Base-by-base conservation (phyloP, 2,113 vertebrate species). In the Toxostoma redivivum region DNA sequence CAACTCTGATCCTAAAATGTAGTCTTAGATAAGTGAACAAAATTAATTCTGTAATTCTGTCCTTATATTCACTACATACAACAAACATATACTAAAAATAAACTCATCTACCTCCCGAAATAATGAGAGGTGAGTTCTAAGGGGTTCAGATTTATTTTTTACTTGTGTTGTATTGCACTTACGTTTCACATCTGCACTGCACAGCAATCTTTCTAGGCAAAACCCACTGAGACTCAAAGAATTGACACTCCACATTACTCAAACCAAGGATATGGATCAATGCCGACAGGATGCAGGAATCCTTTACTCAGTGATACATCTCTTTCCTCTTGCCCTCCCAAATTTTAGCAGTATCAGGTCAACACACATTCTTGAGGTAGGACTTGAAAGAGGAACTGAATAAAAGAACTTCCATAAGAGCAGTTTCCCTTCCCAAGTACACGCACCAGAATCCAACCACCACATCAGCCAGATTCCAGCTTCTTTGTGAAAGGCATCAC, bases 251-350 rank as follows among this genome's bases (percentile, higher is more conserved):
- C 3, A 3, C 18, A 12, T 40, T 62, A 66, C 62, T 61, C 25
- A 57, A 60, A 50, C 31, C 37, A 74, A 86, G 33, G 8, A 23
- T 4, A 19, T 10, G 16, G 71, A 47, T 33, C 58, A 47, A 35
- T n/a, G 35, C 44, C 0, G 2, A 53, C 12, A 60, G 27, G 16
- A 71, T 0, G 0, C 20, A 31, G 20, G 18, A 70, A 28, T 58
- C 44, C 14, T 76, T 42, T n/a, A n/a, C 22, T 66, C 61, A 28
- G 27, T 10, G 20, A 61, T 22, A 31, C 4, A 33, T 4, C 25
- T 38, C 30, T 44, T 64, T 45, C 12, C 30, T 23, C 22, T 7
- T 15, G 15, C 2, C 5, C 12, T 24, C 30, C 3, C 65, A 28
- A 28, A 64, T 51, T 56, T 77, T 45, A 73, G 14, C 16, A 64